These are phyloP conservation scores for Cephalophus harveyi DNA, from an alignment of 2,113 vertebrate species.

Conservation along the genomic window DNA sequence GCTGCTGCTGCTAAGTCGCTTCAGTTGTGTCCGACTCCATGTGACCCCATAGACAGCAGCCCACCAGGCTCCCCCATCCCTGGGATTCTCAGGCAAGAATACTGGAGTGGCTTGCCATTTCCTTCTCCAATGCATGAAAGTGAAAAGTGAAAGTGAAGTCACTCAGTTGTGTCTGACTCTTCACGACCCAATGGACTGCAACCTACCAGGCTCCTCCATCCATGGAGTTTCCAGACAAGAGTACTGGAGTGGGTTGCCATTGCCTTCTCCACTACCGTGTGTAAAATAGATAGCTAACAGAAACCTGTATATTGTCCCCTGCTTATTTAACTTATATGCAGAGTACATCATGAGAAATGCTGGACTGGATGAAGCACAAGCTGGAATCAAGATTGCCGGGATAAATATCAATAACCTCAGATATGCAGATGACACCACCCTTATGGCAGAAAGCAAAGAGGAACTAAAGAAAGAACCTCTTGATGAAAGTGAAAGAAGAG, in stretches of 20 bases:
- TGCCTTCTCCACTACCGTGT: background rate
- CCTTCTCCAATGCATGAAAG: no score
- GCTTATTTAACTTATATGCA: background rate
- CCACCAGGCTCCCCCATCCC: accelerated
- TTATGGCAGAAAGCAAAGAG: accelerated
- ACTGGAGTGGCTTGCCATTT: no score
- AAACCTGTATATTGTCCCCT: background rate
- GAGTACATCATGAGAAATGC: background rate
- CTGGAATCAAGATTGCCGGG: background rate
- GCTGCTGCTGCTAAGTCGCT: no score
- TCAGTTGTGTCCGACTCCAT: accelerated
- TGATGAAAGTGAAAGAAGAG: no score
- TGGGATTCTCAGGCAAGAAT: no score
- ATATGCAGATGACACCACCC: background rate
- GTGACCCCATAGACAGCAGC: accelerated
- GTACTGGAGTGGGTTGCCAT: no score
- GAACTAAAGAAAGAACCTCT: background rate
- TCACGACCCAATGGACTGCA: no score
- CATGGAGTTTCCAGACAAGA: no score
- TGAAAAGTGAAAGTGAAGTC: no score
- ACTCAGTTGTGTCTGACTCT: no score
- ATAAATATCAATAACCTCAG: background rate
- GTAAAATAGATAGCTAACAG: background rate
- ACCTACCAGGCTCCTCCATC: no score
- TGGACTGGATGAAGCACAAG: background rate